Conservation (phyloP, 2,113 vertebrate genomes). For the Ochotona curzoniae region DNA sequence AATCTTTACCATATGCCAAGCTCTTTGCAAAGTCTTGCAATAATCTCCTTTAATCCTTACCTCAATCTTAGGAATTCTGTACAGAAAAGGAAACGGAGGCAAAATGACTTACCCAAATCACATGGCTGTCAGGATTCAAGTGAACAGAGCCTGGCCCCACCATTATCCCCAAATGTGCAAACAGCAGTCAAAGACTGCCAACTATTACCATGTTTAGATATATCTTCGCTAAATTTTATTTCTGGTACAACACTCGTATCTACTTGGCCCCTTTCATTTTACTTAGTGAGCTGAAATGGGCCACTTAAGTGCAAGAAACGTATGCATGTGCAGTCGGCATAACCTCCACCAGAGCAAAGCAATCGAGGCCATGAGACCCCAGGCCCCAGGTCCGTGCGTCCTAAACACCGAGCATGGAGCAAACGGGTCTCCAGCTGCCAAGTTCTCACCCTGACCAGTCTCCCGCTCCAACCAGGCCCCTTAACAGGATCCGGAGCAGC, state of each 20-base stretch:
- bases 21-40: conserved; percentile 48
- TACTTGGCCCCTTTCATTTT: conserved; percentile 6
- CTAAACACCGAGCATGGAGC: neutral
- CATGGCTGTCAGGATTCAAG: neutral
- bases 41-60: neutral
- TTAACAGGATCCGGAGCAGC: neutral
- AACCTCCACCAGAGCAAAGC: neutral
- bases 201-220: neutral
- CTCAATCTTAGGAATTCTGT: neutral
- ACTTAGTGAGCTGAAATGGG: conserved; percentile 21
- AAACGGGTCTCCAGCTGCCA: neutral
- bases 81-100: neutral
- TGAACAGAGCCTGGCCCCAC: neutral
- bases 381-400: neutral
- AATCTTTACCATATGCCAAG: conserved; percentile 1
- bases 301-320: neutral
- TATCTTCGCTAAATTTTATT: neutral
- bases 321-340: neutral
- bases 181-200: conserved; percentile 12
- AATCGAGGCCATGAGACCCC: neutral
- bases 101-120: neutral
- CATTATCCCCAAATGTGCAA: conserved; percentile 15
- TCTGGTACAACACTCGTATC: neutral
- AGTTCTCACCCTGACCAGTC: neutral
- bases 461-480: neutral